Evolutionary conservation across 2,888 invertebrate genomes (phyloP), one percentile per base, ranked within the genome.

Genomic region (Epinotia ramella): DNA sequence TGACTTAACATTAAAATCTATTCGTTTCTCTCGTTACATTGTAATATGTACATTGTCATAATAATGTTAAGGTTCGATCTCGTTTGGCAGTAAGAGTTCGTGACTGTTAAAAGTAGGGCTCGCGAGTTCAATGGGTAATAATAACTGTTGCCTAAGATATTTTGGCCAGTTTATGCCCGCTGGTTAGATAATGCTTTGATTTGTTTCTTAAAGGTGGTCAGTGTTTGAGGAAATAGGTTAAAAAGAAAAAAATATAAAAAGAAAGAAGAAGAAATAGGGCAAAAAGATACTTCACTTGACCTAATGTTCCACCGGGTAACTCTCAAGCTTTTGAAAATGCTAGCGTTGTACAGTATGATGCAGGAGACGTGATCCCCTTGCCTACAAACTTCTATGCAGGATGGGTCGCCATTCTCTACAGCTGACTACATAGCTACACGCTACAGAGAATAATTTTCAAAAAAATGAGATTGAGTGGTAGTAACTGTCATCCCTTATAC

Each of bases 61-160:
- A 13, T 65, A 65, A 62, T n/a, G 74, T 77, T 82, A 80, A 76
- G 75, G 81, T 80, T 77, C 59, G 82, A 65, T 85, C 80, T 82
- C 69, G 78, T 77, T 18, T 72, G 80, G 73, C 13, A 5, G 59
- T 77, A 73, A 78, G 71, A 80, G 72, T 73, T 80, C 78, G 78
- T 80, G 81, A 79, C 77, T 76, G 63, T 70, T 76, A 80, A 79
- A 80, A 78, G 77, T 80, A 73, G 79, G 79, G 75, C 78, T 77
- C 57, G 73, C 74, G 76, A 71, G 74, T 77, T 77, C 78, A 78
- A 72, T 68, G 64, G 64, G 70, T 76, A 77, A 77, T 76, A 77
- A 77, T 77, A 70, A 73, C 40, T 67, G 73, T 81, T 81, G 79
- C 78, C 63, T 74, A 80, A 81, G 70, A 60, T 71, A 73, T 76